Conservation (phyloP, 23 tunicate species). For the Halocynthia roretzi region DNA sequence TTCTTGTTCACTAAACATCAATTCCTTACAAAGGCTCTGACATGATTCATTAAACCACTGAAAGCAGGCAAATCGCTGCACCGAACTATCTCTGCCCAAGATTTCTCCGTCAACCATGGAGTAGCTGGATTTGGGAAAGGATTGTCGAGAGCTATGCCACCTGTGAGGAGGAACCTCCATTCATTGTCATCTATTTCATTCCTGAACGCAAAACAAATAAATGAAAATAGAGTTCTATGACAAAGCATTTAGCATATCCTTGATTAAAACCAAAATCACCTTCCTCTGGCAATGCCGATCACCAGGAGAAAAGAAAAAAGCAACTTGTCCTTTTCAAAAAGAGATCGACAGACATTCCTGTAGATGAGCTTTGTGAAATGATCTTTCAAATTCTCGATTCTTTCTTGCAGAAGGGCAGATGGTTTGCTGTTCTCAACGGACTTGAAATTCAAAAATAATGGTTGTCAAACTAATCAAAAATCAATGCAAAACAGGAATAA, state of each 20-base stretch:
- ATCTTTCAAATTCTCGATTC: constrained; percentile 46
- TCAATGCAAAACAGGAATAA: constrained; percentile 34
- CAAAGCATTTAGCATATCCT: neutral
- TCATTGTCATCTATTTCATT: constrained; percentile 52
- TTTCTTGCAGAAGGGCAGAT: constrained; percentile 36
- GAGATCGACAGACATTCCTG: constrained; percentile 76
- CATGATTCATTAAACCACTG: constrained; percentile 59
- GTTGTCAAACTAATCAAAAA: neutral
- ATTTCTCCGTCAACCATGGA: constrained; percentile 74
- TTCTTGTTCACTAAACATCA: neutral
- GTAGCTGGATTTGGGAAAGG: constrained; percentile 77
- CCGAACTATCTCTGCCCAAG: constrained; percentile 87
- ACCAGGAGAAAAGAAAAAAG: constrained; percentile 79
- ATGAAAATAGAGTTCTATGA: neutral
- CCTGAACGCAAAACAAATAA: constrained; percentile 15
- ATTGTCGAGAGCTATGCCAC: constrained; percentile 80
- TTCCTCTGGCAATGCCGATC: constrained; percentile 75
- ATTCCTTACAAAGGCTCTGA: constrained; percentile 39
- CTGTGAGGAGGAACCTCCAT: constrained; percentile 83
- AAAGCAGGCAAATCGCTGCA: constrained; percentile 56
- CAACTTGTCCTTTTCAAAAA: constrained; percentile 85
- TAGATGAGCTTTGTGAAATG: constrained; percentile 62
- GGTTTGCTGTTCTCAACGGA: constrained; percentile 64
- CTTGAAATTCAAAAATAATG: constrained; percentile 13
- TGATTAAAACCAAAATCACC: constrained; percentile 20